Evolutionary conservation across 2,797 vertebrate genomes (phyloP).

Genomic region (Bradypodion pumilum): DNA sequence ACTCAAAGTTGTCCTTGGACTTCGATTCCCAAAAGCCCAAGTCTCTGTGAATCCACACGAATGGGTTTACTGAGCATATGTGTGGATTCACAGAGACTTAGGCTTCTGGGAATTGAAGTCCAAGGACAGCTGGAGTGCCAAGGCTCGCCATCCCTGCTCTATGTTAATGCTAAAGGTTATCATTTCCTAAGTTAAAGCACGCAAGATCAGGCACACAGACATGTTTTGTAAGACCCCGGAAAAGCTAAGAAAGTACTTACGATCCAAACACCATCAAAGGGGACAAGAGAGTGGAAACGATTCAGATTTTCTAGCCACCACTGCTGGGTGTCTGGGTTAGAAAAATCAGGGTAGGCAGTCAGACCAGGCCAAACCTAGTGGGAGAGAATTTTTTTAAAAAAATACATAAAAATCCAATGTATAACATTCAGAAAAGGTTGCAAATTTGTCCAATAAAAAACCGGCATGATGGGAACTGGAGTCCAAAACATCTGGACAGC

Average conservation of each 20-base stretch:
- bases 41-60: no score
- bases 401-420: fast-evolving
- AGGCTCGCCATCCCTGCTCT: no score
- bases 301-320: conserved; percentile 90
- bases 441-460: background rate
- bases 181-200: background rate
- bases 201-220: background rate
- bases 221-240: background rate
- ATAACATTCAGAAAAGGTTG: background rate
- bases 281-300: conserved; percentile 78
- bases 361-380: conserved; percentile 88
- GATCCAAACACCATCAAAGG: conserved; percentile 89
- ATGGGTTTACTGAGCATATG: no score
- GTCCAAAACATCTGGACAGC: background rate
- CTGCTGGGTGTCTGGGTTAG: conserved; percentile 78
- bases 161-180: no score
- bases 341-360: conserved; percentile 88
- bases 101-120: no score
- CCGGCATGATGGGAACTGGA: background rate
- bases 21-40: no score
- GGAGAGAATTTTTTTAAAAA: background rate
- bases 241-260: conserved; percentile 74
- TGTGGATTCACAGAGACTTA: no score
- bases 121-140: no score
- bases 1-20: no score